These are phyloP conservation scores for Pseudochirops cupreus DNA, from an alignment of 2,797 vertebrate species.

Conservation along the genomic window DNA sequence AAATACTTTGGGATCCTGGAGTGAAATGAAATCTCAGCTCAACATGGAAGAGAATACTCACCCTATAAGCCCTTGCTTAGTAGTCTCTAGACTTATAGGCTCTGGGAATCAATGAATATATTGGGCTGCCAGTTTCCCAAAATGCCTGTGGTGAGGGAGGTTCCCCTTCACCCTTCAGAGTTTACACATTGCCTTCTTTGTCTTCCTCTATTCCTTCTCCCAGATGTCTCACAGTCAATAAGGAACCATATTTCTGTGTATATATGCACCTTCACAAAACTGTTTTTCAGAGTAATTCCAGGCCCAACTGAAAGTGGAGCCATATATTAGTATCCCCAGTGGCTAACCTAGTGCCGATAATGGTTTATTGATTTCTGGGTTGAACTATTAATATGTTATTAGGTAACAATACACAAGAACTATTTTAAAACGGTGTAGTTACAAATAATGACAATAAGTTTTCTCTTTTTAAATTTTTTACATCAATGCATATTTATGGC, in stretches of 20 bases:
- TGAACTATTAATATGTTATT: constrained; percentile 49
- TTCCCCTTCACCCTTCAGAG: neutral
- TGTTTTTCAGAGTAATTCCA: neutral
- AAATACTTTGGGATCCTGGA: neutral
- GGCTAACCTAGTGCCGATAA: neutral
- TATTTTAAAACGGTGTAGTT: constrained; percentile 16
- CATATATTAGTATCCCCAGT: neutral
- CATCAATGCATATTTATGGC: neutral
- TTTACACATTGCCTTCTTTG: neutral
- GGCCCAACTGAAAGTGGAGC: neutral
- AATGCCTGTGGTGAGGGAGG: neutral
- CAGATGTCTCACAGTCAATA: neutral
- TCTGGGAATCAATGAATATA: neutral
- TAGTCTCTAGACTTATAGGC: neutral
- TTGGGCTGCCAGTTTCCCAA: neutral
- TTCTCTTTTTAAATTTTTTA: neutral
- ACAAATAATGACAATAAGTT: neutral
- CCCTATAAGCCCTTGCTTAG: neutral
- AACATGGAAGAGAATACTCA: neutral
- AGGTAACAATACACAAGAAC: constrained; percentile 45
- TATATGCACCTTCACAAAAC: neutral
- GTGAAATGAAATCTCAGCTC: neutral
- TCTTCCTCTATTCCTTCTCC: neutral
- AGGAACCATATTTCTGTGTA: neutral
- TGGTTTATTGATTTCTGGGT: constrained; percentile 65